phyloP scores from a whole-genome alignment of 2,113 vertebrate genomes.

The Pelobates fuscus region DNA sequence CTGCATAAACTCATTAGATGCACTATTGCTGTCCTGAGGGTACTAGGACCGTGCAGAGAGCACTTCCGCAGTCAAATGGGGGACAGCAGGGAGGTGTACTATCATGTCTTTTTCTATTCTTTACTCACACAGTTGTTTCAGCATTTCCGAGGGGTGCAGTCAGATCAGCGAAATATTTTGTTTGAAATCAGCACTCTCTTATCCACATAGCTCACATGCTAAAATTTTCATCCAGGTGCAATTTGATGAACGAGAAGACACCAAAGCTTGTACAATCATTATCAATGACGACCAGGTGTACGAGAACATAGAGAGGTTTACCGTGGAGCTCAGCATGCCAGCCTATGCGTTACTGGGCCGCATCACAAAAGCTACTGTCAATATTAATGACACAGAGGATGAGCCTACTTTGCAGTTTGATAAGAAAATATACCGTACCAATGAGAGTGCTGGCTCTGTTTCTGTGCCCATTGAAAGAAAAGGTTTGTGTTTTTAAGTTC shows the following conservation, averaged over 20 bases:
- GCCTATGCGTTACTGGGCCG: constrained; percentile 88
- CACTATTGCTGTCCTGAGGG: too few species aligned
- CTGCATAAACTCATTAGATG: too few species aligned
- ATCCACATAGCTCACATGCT: too few species aligned
- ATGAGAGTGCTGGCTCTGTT: constrained; percentile 80
- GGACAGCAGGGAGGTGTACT: too few species aligned
- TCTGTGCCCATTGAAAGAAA: constrained; percentile 83
- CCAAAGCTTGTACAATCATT: constrained; percentile 86
- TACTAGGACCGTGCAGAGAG: too few species aligned
- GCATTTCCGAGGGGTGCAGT: too few species aligned
- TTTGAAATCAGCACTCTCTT: too few species aligned
- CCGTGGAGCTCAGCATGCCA: constrained; percentile 91
- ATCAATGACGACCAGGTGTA: constrained; percentile 87
- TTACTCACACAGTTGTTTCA: too few species aligned
- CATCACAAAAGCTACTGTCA: constrained; percentile 72
- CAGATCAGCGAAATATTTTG: too few species aligned
- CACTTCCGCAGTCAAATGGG: too few species aligned
- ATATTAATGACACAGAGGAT: constrained; percentile 86
- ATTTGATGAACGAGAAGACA: constrained; percentile 93
- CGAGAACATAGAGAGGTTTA: constrained; percentile 83
- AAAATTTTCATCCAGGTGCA: constrained; percentile 95
- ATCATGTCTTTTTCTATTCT: too few species aligned
- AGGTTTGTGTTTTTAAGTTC: constrained; percentile 66
- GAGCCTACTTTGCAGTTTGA: constrained; percentile 90
- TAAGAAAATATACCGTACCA: constrained; percentile 82